A percentile compares a stretch with the other conserved stretches of the same genome.
These are phyloP conservation scores for Microtus pennsylvanicus DNA, from an alignment of 2,113 vertebrate genomes.

Conservation along the genomic window DNA sequence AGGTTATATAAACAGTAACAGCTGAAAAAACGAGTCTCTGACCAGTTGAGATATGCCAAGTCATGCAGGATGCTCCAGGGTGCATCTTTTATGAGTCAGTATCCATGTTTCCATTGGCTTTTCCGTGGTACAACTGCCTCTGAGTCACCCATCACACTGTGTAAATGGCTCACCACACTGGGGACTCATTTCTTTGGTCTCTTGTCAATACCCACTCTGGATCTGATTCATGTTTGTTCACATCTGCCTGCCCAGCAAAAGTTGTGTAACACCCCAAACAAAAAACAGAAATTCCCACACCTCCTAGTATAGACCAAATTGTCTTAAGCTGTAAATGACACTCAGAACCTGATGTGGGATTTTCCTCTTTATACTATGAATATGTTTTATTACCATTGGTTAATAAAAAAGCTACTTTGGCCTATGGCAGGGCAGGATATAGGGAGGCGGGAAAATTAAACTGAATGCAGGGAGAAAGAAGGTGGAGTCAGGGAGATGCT, in stretches of 20 bases:
- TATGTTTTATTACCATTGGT: too few relatives aligned
- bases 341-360: background rate
- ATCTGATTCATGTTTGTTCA: background rate
- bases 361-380: too few relatives aligned
- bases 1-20: background rate
- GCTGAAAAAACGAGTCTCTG: background rate
- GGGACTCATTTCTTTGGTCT: background rate
- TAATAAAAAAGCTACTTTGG: too few relatives aligned
- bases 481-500: too few relatives aligned
- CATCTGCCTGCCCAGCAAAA: background rate
- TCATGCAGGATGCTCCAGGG: too few relatives aligned
- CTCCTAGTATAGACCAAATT: background rate
- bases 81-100: background rate
- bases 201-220: background rate
- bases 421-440: too few relatives aligned
- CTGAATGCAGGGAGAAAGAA: too few relatives aligned
- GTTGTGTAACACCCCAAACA: background rate
- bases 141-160: background rate
- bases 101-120: background rate
- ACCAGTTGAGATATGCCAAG: background rate
- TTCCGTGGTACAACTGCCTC: background rate
- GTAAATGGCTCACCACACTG: background rate
- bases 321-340: background rate
- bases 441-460: too few relatives aligned
- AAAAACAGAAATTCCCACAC: conserved; percentile 22